Conservation (phyloP, 2,888 invertebrate species). For the Congeria kusceri region DNA sequence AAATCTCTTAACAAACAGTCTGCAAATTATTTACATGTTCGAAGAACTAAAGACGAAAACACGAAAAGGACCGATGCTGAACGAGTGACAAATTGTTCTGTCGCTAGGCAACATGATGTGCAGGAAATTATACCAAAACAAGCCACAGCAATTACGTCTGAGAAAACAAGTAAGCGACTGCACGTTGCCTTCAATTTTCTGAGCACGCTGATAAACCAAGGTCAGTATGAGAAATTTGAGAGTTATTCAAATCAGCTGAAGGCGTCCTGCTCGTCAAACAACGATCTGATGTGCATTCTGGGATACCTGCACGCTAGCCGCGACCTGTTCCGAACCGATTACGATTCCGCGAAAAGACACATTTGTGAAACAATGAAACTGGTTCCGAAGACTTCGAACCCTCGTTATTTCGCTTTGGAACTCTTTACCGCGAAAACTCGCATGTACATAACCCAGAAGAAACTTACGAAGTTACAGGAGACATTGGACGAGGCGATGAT, state of each 20-base stretch:
- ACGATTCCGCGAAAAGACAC: slow-evolving; percentile 57
- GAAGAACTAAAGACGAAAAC: no score
- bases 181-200: slow-evolving; percentile 61
- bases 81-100: no score
- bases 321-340: slow-evolving; percentile 58
- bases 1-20: no score
- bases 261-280: slow-evolving; percentile 24
- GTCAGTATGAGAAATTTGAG: slow-evolving; percentile 60
- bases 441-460: slow-evolving; percentile 67
- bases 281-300: slow-evolving; percentile 61
- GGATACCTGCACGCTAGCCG: slow-evolving; percentile 61
- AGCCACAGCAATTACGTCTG: slow-evolving; percentile 12
- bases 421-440: slow-evolving; percentile 64
- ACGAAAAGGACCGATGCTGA: no score
- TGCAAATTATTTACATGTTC: no score
- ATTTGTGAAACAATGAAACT: slow-evolving; percentile 55
- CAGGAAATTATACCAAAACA: slow-evolving; percentile 18
- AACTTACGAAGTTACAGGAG: slow-evolving; percentile 60
- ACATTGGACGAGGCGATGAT: slow-evolving; percentile 63
- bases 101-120: no score
- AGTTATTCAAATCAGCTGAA: slow-evolving; percentile 33
- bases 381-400: slow-evolving; percentile 61
- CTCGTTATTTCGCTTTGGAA: slow-evolving; percentile 64
- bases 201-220: slow-evolving; percentile 66
- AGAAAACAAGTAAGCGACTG: slow-evolving; percentile 34